Conservation (phyloP, 1,140 invertebrate genomes). For the Pteromalus puparum region DNA sequence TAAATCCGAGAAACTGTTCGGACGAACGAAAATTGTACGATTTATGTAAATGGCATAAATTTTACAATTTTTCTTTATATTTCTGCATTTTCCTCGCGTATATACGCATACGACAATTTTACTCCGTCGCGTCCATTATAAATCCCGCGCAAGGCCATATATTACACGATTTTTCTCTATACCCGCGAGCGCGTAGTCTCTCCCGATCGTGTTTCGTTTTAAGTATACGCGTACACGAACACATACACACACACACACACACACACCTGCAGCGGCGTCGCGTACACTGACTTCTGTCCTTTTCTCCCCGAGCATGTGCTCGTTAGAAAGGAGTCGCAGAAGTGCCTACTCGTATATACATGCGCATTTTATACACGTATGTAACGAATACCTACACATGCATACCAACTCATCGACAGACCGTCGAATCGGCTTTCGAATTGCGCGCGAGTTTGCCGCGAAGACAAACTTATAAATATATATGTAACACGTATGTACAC, state of each 20-base stretch:
- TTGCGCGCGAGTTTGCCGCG: conserved; percentile 8
- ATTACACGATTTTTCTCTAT: conserved; percentile 44
- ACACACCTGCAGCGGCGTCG: neutral
- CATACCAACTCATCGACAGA: neutral
- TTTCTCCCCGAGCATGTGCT: conserved; percentile 14
- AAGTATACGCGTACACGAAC: neutral
- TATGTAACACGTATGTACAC: neutral
- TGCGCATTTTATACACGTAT: conserved; percentile 12
- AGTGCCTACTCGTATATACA: neutral
- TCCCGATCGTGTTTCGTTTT: conserved; percentile 37
- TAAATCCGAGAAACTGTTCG: neutral
- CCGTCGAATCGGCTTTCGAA: conserved; percentile 43
- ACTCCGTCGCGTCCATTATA: conserved; percentile 28
- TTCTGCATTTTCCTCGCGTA: neutral
- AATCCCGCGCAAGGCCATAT: conserved; percentile 48
- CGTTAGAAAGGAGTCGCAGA: conserved; percentile 46
- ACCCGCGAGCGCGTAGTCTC: neutral
- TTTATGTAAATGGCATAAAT: conserved; percentile 18
- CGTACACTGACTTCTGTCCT: conserved; percentile 16
- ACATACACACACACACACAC: neutral
- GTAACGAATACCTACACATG: neutral
- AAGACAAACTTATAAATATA: neutral
- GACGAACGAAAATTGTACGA: neutral
- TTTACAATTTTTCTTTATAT: neutral
- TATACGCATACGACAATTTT: conserved; percentile 8